Percentiles rank a stretch among this genome's conserved stretches.
phyloP scores from a whole-genome alignment of 2,797 vertebrate genomes.

The Ctenopoma multispine region DNA sequence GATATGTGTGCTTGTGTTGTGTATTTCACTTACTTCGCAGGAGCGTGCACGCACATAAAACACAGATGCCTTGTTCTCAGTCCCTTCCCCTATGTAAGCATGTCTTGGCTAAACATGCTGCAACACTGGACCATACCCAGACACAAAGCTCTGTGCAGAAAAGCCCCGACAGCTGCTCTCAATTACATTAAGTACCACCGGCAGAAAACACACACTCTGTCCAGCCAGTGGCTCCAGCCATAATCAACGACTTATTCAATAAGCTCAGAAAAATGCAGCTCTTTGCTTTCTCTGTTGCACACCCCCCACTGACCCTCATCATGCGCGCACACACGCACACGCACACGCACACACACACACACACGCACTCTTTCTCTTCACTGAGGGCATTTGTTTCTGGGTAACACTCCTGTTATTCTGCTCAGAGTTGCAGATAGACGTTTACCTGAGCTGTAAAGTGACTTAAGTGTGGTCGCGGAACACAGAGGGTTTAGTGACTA shows the following conservation, averaged over 20 bases:
- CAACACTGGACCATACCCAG: slow-evolving; percentile 70
- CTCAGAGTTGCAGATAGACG: slow-evolving; percentile 57
- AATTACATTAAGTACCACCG: slow-evolving; percentile 78
- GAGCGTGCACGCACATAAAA: slow-evolving; percentile 45
- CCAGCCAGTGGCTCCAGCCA: slow-evolving; percentile 73
- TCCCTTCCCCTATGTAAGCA: slow-evolving; percentile 70
- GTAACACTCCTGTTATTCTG: slow-evolving; percentile 43
- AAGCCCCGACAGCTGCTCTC: slow-evolving; percentile 78
- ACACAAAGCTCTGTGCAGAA: slow-evolving; percentile 74
- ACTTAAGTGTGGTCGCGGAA: slow-evolving; percentile 10
- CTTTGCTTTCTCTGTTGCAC: slow-evolving; percentile 44
- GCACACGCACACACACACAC: slow-evolving; percentile 18
- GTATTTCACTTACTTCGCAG: slow-evolving; percentile 51
- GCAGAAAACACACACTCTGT: slow-evolving; percentile 70
- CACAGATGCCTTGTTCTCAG: slow-evolving; percentile 73
- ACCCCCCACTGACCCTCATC: not conserved
- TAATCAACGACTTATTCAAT: slow-evolving; percentile 82
- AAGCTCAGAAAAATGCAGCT: slow-evolving; percentile 72
- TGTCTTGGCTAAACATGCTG: slow-evolving; percentile 65
- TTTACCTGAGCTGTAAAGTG: slow-evolving; percentile 51
- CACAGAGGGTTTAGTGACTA: slow-evolving; percentile 12
- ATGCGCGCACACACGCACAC: slow-evolving; percentile 10
- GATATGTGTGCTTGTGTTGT: slow-evolving; percentile 52
- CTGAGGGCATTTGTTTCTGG: slow-evolving; percentile 42
- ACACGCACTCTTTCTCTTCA: slow-evolving; percentile 22